Evolutionary conservation across 2,888 invertebrate genomes (phyloP).

Genomic region (Drosophila austrosaltans): DNA sequence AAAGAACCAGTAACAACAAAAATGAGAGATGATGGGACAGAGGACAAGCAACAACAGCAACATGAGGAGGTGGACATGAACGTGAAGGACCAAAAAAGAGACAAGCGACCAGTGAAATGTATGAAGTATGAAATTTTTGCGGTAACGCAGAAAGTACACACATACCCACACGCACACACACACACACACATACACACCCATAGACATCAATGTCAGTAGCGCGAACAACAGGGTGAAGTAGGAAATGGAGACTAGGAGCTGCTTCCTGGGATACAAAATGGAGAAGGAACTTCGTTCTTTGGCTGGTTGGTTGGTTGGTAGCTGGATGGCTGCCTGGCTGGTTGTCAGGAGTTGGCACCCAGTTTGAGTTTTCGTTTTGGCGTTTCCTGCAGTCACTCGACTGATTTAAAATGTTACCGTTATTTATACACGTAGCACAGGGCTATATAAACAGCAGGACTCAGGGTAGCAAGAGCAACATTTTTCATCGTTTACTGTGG

Average conservation of each 20-base stretch:
- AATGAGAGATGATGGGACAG: slow-evolving; percentile 27
- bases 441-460: slow-evolving; percentile 69
- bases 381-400: slow-evolving; percentile 74
- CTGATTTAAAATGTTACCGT: slow-evolving; percentile 78
- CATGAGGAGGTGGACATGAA: slow-evolving; percentile 43
- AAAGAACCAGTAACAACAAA: slow-evolving; percentile 29
- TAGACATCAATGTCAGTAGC: slow-evolving; percentile 68
- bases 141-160: slow-evolving; percentile 44
- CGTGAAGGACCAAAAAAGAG: slow-evolving; percentile 26
- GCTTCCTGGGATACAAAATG: slow-evolving; percentile 31
- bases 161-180: slow-evolving; percentile 31
- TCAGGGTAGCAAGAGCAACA: slow-evolving; percentile 44
- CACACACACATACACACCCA: slow-evolving; percentile 14
- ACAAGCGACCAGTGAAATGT: slow-evolving; percentile 51
- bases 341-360: slow-evolving; percentile 64
- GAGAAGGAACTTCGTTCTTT: background rate
- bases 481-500: slow-evolving; percentile 72
- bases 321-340: slow-evolving; percentile 20
- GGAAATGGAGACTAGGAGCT: slow-evolving; percentile 51
- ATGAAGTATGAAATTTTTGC: slow-evolving; percentile 69
- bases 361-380: slow-evolving; percentile 60
- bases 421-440: slow-evolving; percentile 72
- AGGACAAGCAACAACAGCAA: slow-evolving; percentile 19
- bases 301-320: background rate
- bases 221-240: slow-evolving; percentile 38